Evolutionary conservation across 2,888 invertebrate genomes (phyloP).

Genomic region (Macaria liturata): DNA sequence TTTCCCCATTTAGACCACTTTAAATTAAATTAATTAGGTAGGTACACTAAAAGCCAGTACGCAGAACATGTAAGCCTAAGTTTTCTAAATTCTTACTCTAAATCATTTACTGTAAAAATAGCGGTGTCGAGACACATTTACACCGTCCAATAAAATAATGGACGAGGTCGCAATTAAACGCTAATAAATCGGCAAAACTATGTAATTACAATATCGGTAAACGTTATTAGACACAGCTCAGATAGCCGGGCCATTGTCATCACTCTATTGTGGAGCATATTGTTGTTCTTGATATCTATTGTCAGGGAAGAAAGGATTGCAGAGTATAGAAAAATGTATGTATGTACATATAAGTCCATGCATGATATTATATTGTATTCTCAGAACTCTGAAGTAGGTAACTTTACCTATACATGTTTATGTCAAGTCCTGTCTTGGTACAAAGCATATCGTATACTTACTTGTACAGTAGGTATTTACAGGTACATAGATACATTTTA

Average conservation of each 20-base stretch:
- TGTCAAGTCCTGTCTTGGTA: too few relatives aligned
- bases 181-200: constrained; percentile 48
- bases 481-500: too few relatives aligned
- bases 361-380: too few relatives aligned
- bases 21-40: too few relatives aligned
- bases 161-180: constrained; percentile 51
- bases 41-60: too few relatives aligned
- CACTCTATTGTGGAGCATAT: constrained; percentile 6
- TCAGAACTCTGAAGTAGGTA: too few relatives aligned
- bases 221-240: constrained; percentile 23
- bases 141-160: constrained; percentile 17
- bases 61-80: background rate
- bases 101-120: constrained; percentile 22
- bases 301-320: background rate
- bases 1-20: constrained; percentile 1
- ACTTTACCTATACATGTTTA: too few relatives aligned
- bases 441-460: too few relatives aligned
- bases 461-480: too few relatives aligned
- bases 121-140: constrained; percentile 22
- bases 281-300: constrained; percentile 9
- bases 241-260: constrained; percentile 13
- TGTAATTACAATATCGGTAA: constrained; percentile 58
- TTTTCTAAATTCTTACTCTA: constrained; percentile 9
- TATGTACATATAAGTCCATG: background rate
- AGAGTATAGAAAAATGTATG: background rate